Evolutionary conservation across 2,113 vertebrate genomes (phyloP).

Genomic region (Anthoscopus minutus): DNA sequence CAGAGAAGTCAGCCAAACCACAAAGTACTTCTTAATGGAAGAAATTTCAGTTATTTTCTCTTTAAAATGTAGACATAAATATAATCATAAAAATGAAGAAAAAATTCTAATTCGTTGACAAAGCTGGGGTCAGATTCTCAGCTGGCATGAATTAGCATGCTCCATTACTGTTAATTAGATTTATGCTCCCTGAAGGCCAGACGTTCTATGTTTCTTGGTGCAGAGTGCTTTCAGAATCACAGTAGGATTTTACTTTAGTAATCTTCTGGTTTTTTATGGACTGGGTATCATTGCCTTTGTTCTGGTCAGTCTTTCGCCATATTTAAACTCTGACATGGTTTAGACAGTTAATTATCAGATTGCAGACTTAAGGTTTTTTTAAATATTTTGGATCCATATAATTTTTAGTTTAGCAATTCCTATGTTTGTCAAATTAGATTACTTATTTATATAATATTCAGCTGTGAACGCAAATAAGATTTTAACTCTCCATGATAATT

Average conservation of each 20-base stretch:
- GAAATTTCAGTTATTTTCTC: neutral
- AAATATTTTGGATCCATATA: neutral
- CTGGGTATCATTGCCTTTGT: neutral
- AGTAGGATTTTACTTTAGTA: fast-evolving
- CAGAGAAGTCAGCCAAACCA: neutral
- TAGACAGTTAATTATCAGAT: neutral
- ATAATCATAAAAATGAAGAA: neutral
- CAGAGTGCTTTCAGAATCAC: neutral
- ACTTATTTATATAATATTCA: neutral
- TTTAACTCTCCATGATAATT: neutral
- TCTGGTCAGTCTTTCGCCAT: neutral
- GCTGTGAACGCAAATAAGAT: neutral
- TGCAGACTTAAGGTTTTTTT: neutral
- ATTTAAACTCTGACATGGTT: neutral
- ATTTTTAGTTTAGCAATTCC: neutral
- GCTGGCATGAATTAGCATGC: neutral
- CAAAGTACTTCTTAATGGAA: neutral
- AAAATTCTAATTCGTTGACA: neutral
- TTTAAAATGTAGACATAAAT: neutral
- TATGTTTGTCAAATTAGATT: neutral
- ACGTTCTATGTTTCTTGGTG: neutral
- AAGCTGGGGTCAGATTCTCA: neutral
- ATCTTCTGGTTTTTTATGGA: fast-evolving
- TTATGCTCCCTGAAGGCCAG: neutral
- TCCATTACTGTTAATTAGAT: neutral